Evolutionary conservation across 2,888 invertebrate species (phyloP).

Genomic region (Andrena bucephala): DNA sequence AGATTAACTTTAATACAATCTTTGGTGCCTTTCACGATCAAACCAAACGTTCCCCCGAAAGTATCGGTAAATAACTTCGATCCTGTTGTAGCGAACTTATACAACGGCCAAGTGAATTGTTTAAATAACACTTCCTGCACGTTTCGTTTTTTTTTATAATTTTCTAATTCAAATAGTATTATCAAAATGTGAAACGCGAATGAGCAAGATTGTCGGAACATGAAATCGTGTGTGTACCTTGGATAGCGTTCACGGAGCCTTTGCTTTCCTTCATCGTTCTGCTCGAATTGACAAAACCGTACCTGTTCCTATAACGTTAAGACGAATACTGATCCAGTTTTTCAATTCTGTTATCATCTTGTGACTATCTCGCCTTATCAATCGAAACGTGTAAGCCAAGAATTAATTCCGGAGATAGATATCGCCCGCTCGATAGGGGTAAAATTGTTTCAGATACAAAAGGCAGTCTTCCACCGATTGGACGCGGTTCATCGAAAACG

Average conservation of each 20-base stretch:
- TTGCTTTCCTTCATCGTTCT: constrained; percentile 16
- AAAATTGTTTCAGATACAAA: constrained; percentile 12
- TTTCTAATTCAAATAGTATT: background rate
- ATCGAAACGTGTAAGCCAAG: constrained; percentile 45
- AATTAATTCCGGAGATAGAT: constrained; percentile 49
- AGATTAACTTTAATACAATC: no score
- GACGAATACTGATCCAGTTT: constrained; percentile 55
- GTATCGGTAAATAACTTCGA: no score
- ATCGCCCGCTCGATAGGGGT: constrained; percentile 37
- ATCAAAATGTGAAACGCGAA: background rate
- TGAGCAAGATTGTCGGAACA: no score
- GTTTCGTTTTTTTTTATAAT: background rate
- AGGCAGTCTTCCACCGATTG: background rate
- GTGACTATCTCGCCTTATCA: constrained; percentile 62
- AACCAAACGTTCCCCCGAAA: no score
- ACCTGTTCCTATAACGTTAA: constrained; percentile 85
- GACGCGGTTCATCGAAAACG: background rate
- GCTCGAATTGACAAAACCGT: constrained; percentile 85
- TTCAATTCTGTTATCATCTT: constrained; percentile 46
- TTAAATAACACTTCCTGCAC: background rate
- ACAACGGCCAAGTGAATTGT: background rate
- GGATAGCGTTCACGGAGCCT: constrained; percentile 46
- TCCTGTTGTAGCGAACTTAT: no score
- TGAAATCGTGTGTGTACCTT: constrained; percentile 50
- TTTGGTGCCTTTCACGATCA: no score